These are phyloP conservation scores for Macrocentrus cingulum DNA, from an alignment of 1,140 invertebrate species.

Conservation along the genomic window DNA sequence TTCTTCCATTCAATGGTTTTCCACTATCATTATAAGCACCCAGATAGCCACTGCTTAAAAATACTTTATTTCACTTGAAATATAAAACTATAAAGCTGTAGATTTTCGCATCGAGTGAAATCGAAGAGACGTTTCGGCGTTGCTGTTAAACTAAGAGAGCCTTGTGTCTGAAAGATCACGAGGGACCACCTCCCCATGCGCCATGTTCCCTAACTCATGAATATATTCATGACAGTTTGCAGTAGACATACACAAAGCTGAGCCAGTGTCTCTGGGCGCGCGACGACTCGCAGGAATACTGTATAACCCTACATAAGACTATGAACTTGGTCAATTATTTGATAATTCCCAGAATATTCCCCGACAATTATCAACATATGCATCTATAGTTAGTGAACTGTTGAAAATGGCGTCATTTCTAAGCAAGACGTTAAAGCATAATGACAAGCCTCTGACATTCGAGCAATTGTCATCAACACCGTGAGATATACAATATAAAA, in stretches of 20 bases:
- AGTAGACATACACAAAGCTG: constrained; percentile 17
- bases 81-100: background rate
- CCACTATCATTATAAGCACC: background rate
- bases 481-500: background rate
- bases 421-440: too few relatives aligned
- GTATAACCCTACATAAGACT: constrained; percentile 1
- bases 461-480: constrained; percentile 1
- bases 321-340: too few relatives aligned
- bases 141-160: constrained; percentile 6
- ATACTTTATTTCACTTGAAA: background rate
- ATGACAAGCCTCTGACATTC: too few relatives aligned
- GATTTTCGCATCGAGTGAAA: constrained; percentile 6
- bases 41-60: background rate
- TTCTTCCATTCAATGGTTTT: too few relatives aligned
- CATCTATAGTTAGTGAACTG: background rate
- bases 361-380: background rate
- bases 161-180: constrained; percentile 3
- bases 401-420: too few relatives aligned
- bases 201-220: constrained; percentile 32
- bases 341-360: background rate
- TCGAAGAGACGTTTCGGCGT: background rate
- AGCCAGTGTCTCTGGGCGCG: background rate
- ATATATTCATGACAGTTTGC: constrained; percentile 31
- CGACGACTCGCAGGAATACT: constrained; percentile 7
- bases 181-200: constrained; percentile 23